Evolutionary conservation across 2,888 invertebrate genomes (phyloP), one percentile per base, ranked within the genome.

Genomic region (Cloeon dipterum): DNA sequence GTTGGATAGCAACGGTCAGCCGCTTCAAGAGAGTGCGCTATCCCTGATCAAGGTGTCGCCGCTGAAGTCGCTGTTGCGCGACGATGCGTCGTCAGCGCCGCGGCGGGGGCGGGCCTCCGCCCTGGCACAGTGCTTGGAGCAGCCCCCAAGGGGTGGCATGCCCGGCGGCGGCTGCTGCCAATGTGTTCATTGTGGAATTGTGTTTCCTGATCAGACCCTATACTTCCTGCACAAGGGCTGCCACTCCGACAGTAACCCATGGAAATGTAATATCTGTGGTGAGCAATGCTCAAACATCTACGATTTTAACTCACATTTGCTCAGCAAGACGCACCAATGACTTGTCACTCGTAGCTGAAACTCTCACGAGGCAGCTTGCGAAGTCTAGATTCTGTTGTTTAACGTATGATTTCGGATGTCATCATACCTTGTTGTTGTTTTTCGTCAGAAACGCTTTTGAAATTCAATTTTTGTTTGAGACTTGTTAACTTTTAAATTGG

Each of bases 171-270:
- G 29, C 5, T 29, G 29, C 16, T 29, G 29, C 29, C 77, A 82
- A 49, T 93, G 93, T 58, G 66, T 75, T 18, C 86, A 82, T 58
- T 96, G 94, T 60, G 79, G 85, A 47, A 89, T 96, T 50, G 74
- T 81, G 34, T 96, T 91, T 61, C 86, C 88, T 25, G 93, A 96
- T 59, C 83, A 86, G 52, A 94, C 93, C 1, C 66, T 94, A 39
- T 93, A 91, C 61, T 88, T 93, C 61, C 68, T 96, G 45, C 94
- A 96, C 65, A 93, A 93, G 63, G 93, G 93, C 46, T 86, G 94
- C 56, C 94, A 96, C 62, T 91, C 91, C 47, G 88, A 89, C 54
- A 81, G 85, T 46, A 91, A 93, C 61, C 93, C 94, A 1, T 94
- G 77, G 76, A 89, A 89, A 61, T 93, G 93, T 60, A 94, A 94